These are phyloP conservation scores for Dryobates pubescens DNA, from an alignment of 2,797 vertebrate species.

Conservation along the genomic window DNA sequence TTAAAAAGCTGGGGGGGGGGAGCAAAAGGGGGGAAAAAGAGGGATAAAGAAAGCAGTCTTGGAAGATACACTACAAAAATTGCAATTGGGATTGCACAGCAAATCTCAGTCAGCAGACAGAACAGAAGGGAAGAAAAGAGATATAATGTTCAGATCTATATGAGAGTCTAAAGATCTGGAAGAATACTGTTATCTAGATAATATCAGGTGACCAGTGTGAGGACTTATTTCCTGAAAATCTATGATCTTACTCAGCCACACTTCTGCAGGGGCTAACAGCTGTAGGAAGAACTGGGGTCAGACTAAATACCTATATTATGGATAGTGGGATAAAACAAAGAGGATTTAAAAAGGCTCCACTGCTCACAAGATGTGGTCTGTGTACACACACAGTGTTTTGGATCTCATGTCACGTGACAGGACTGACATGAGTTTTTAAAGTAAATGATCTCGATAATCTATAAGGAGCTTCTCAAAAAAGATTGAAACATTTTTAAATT, in stretches of 20 bases:
- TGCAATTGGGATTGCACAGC: not conserved
- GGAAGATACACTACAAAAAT: not conserved
- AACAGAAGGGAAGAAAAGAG: not conserved
- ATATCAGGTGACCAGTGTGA: not conserved
- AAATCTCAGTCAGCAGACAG: not conserved
- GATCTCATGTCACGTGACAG: not conserved
- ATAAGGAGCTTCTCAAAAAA: not conserved
- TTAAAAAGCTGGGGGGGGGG: not conserved
- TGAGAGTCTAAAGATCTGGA: not conserved
- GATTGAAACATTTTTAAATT: not conserved
- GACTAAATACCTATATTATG: not conserved
- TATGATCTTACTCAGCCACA: not conserved
- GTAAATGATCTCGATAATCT: not conserved
- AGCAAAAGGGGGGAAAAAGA: too few species aligned
- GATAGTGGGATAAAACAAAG: not conserved
- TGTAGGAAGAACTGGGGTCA: not conserved
- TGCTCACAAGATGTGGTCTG: not conserved
- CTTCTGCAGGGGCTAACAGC: not conserved
- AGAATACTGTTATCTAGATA: not conserved
- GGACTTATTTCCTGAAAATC: not conserved
- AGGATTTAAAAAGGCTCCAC: not conserved
- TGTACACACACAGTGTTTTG: not conserved
- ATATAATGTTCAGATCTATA: not conserved
- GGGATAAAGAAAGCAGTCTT: not conserved
- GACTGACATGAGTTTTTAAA: not conserved